Base-by-base conservation (phyloP, 2,888 invertebrate species). In the Troilus luridus region DNA sequence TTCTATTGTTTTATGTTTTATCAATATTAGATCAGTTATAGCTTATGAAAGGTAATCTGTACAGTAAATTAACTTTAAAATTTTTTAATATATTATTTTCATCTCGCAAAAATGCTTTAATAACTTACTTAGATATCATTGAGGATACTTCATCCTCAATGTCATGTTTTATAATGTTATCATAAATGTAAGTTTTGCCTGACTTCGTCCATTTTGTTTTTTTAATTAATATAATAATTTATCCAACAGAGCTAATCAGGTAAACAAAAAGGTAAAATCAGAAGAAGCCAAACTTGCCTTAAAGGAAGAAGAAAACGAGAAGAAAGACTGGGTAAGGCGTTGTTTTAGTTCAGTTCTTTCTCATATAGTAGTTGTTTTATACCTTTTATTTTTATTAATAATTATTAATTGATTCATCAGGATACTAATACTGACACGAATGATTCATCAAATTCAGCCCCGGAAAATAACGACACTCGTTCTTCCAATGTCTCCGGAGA, bases 351-450 rank as follows among this genome's bases (percentile, higher is more conserved):
- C 7, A 60, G 10, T 77, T 59, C 60, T n/a, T 60, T 41, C 1
- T 41, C 41, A 41, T 41, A 27, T 17, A 58, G 6, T 27, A 1
- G 17, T 88, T 10, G 24, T 60, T 58, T 27, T 19, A 27, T 56
- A 3, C 7, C 67, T 67, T 67, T 17, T 64, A 3, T 56, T 54
- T 14, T 62, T 8, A 67, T 89, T n/a, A 54, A 64, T 54, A 56
- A 2, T 60, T 7, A 27, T 60, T 60, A 62, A 17, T 88, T 91
- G 89, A 89, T 89, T 77, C 91, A 93, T 93, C 27, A 90, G 94
- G 94, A 93, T 93, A 94, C 91, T 93, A 94, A 93, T 92, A 93
- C 90, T 24, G 90, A 90, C 41, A 90, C 90, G 1, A 90, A 90
- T 19, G 90, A 90, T 62, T 90, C 90, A 19, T 90, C 90, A 19